Evolutionary conservation across 2,888 invertebrate species (phyloP).

Genomic region (Aplocera efformata): DNA sequence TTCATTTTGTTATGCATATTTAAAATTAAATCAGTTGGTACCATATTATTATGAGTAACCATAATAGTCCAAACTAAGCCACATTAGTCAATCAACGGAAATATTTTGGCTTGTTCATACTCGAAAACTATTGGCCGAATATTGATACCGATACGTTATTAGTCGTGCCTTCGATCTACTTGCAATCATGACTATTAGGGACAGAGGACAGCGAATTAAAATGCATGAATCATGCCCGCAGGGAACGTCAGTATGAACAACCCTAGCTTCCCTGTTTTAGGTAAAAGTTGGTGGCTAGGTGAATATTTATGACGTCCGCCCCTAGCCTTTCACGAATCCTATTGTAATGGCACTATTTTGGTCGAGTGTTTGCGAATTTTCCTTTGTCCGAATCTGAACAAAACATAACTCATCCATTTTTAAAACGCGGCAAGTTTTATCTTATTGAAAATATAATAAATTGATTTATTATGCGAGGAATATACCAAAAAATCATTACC

Average conservation of each 20-base stretch:
- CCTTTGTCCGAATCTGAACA: slow-evolving; percentile 13
- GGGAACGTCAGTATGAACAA: slow-evolving; percentile 15
- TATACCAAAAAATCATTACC: too few species aligned
- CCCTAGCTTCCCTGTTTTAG: slow-evolving; percentile 16
- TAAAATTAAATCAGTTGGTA: too few species aligned
- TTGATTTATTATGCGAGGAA: too few species aligned
- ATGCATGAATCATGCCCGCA: slow-evolving; percentile 25
- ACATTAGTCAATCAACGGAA: too few species aligned
- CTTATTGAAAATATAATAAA: too few species aligned
- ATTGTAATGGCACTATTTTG: slow-evolving; percentile 20
- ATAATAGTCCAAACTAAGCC: too few species aligned
- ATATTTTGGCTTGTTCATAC: too few species aligned
- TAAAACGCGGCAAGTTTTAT: neutral
- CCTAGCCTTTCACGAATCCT: slow-evolving; percentile 15
- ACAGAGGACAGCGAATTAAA: slow-evolving; percentile 28
- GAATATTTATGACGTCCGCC: slow-evolving; percentile 23
- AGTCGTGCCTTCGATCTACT: neutral
- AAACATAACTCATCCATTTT: slow-evolving; percentile 8
- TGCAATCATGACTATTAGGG: slow-evolving; percentile 27
- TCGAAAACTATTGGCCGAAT: neutral
- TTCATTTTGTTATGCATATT: too few species aligned
- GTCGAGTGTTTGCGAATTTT: slow-evolving; percentile 16
- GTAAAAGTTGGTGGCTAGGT: slow-evolving; percentile 19
- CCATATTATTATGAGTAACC: too few species aligned
- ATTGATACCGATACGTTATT: neutral